Base-by-base conservation (phyloP, 2,888 invertebrate genomes). In the Mesoligia furuncula region DNA sequence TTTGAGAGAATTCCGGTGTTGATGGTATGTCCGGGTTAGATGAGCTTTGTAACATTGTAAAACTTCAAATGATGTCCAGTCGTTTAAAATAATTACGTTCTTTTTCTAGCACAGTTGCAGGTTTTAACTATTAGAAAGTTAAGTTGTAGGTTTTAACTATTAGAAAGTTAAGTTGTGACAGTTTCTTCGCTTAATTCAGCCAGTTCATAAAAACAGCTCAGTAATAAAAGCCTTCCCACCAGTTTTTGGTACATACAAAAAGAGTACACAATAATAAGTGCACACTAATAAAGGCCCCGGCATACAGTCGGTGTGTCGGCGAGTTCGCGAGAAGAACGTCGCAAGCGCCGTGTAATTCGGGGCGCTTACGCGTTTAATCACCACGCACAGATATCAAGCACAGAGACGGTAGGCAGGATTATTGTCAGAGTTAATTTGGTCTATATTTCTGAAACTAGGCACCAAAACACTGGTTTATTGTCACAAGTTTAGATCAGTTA, bases 281-380 rank as follows among this genome's bases (percentile, higher is more conserved):
- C 61, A 61, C 61, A 61, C 61, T 61, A 61, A 27, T 62, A 62
- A 62, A 62, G 62, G 62, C 62, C 36, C 62, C 36, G 31, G n/a
- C 59, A 59, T 5, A 27, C 11, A 13, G n/a, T 36, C 61, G 36
- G 2, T 20, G 62, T 9, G 62, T 62, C 20, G 20, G 61, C 62
- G 9, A 62, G 36, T 36, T 62, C 62, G 36, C 31, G 62, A 62
- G 62, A 62, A 62, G 36, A 62, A 62, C 62, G 62, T 62, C 36
- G 20, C 20, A 62, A 62, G 62, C 62, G 62, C 36, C 62, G 61
- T 61, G 61, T 31, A 17, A 61, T 17, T 5, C 5, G 61, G 27
- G 61, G 61, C 31, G 61, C 61, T 62, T 62, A 62, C 36, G 62
- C 36, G 62, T 62, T 61, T 31, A 61, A 31, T 15, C 61, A 31